Conservation (phyloP, 2,888 invertebrate genomes). For the Arenicola marina region DNA sequence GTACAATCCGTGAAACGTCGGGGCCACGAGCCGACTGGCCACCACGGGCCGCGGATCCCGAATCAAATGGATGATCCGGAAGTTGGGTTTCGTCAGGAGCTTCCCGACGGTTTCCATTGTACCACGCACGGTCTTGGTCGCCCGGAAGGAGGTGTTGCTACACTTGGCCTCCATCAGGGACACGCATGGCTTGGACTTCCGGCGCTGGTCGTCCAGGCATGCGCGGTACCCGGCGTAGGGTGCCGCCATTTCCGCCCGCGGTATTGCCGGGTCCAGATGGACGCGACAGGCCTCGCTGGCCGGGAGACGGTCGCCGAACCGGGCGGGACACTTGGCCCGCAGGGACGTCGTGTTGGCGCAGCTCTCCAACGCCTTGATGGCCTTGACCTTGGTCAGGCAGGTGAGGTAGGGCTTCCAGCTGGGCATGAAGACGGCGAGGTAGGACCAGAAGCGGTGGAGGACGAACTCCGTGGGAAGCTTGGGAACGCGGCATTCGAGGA, state of each 20-base stretch:
- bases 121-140: constrained; percentile 6
- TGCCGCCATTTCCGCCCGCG: too few species aligned
- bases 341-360: too few species aligned
- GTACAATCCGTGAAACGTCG: not conserved
- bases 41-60: constrained; percentile 4
- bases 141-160: not conserved
- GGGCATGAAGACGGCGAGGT: not conserved
- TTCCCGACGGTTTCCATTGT: not conserved
- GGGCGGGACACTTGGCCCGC: not conserved
- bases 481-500: not conserved
- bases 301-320: constrained; percentile 1
- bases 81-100: not conserved
- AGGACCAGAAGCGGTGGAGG: not conserved
- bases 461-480: constrained; percentile 2
- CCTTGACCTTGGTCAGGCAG: not conserved
- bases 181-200: not conserved
- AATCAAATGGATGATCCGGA: constrained; percentile 1
- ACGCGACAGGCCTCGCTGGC: not conserved
- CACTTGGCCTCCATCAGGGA: not conserved
- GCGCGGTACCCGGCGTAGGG: not conserved
- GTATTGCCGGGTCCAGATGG: too few species aligned
- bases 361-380: not conserved
- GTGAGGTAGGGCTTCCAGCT: not conserved
- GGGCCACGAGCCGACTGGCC: not conserved
- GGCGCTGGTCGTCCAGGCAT: not conserved